Percentiles rank a stretch among this genome's conserved stretches.
Evolutionary conservation across 2,113 vertebrate species (phyloP).

Genomic region (Amia ocellicauda): DNA sequence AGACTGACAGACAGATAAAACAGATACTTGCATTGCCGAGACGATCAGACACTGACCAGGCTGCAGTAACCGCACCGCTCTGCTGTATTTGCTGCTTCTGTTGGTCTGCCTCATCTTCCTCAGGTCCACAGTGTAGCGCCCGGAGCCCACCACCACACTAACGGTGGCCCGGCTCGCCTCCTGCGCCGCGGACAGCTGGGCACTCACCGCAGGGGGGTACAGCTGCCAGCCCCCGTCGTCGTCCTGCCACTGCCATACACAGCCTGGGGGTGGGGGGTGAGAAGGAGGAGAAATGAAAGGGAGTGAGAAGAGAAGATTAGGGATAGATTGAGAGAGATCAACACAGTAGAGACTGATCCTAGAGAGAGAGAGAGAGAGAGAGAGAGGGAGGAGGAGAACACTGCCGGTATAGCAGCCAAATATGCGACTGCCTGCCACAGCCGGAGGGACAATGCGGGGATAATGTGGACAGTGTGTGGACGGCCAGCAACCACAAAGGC

Average conservation of each 20-base stretch:
- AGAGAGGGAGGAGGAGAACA: no score
- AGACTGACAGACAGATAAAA: not conserved
- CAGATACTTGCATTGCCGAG: no score
- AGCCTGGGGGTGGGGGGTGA: conserved; percentile 34
- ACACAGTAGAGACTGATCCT: no score
- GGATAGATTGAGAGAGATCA: no score
- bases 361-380: no score
- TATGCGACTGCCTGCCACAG: no score
- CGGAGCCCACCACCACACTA: conserved; percentile 37
- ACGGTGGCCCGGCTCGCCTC: conserved; percentile 33
- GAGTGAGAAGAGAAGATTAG: no score
- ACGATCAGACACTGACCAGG: conserved; percentile 37
- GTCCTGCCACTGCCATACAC: conserved; percentile 68
- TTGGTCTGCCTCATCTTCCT: conserved; percentile 71
- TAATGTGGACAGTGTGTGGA: no score
- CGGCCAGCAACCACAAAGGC: no score
- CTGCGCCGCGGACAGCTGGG: conserved; percentile 50
- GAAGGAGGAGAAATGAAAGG: no score
- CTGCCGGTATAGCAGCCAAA: no score
- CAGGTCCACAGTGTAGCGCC: conserved; percentile 60
- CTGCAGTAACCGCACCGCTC: conserved; percentile 59
- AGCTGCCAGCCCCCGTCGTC: conserved; percentile 61
- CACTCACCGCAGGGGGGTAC: conserved; percentile 47
- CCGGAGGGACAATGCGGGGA: no score
- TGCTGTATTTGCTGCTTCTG: conserved; percentile 56